A percentile compares a stretch with the other conserved stretches of the same genome.
These are phyloP conservation scores for Pedicia rivosa DNA, from an alignment of 2,888 invertebrate species.

Conservation along the genomic window DNA sequence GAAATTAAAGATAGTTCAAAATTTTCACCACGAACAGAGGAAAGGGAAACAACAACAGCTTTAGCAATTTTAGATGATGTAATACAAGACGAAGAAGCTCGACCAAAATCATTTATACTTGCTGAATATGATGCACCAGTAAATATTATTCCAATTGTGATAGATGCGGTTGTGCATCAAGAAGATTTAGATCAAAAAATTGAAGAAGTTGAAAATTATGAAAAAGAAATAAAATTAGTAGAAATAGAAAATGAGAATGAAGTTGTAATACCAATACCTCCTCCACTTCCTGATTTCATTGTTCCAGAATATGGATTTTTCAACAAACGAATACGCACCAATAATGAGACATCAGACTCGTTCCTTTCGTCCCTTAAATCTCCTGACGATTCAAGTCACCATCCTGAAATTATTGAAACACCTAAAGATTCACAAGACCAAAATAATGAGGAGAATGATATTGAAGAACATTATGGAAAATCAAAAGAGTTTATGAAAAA, in stretches of 20 bases:
- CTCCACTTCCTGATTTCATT: too few species aligned
- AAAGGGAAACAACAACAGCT: constrained; percentile 22
- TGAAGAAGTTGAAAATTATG: too few species aligned
- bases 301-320: too few species aligned
- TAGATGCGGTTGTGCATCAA: background rate
- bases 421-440: too few species aligned
- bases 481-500: too few species aligned
- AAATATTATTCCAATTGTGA: background rate
- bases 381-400: too few species aligned
- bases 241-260: background rate
- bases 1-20: constrained; percentile 11
- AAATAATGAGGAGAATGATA: too few species aligned
- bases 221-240: background rate
- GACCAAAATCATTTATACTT: background rate
- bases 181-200: constrained; percentile 1
- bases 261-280: background rate
- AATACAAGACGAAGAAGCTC: constrained; percentile 20
- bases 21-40: constrained; percentile 9
- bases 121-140: background rate
- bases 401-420: too few species aligned
- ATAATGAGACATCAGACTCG: too few species aligned
- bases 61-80: constrained; percentile 26
- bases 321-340: too few species aligned
- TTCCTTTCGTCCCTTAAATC: too few species aligned
- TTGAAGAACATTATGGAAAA: too few species aligned